Evolutionary conservation across 2,888 invertebrate species (phyloP), one percentile per base, ranked within the genome.

Genomic region (Pterostichus madidus): DNA sequence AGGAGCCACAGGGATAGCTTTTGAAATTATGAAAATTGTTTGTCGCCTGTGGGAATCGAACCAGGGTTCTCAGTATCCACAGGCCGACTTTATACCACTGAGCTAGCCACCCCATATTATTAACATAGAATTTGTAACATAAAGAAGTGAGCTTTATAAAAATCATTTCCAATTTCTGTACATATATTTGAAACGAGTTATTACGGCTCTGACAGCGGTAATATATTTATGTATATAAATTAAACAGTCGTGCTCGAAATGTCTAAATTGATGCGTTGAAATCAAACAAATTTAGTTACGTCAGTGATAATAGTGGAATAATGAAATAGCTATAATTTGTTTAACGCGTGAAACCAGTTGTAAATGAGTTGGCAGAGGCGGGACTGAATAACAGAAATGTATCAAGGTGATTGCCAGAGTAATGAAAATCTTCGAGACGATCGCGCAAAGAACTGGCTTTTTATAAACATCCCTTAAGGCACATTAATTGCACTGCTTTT

Each of bases 401-500:
- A 73, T 73, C 2, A 24, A 73, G 15, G 44, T 44, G 44, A 68
- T 68, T 32, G 61, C 61, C 31, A n/a, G 32, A 61, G 61, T 35
- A 61, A 61, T 61, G 61, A 61, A 61, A 32, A 61, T 61, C 61
- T 11, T 61, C 15, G 15, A n/a, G 2, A 35, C 32, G n/a, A 61
- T 61, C 32, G 17, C 32, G n/a, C 32, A 39, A 59, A 59, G 59
- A 59, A 59, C 11, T 24, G 24, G 59, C 31, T 17, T 59, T 59
- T 56, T 56, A 68, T 68, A 80, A 73, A 80, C 56, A 73, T 80
- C 73, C 81, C 75, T 59, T 10, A 61, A 56, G 80, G 81, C 56
- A 31, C 81, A 61, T 61, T 81, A 81, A 81, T 81, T 75, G 81
- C 75, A 75, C 46, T 52, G 81, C 81, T 56, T 75, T 81, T 73